Evolutionary conservation across 2,797 vertebrate species (phyloP), one percentile per base, ranked within the genome.

Genomic region (Rousettus madagascariensis): DNA sequence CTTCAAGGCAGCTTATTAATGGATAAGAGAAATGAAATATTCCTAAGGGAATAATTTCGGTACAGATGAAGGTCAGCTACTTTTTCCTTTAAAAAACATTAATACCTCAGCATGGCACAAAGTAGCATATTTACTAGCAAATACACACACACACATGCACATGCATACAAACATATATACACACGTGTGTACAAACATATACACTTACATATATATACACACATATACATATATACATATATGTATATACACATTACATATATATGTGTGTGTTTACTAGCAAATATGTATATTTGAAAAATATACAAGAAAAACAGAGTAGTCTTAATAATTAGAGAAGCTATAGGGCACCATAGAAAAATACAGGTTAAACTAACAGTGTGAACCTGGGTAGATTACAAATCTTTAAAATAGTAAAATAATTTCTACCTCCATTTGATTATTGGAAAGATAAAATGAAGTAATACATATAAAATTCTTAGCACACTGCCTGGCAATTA

Each of bases 1-100:
- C 91, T 97, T 96, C 96, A 97, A 82, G 96, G 96, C 66, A 3
- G 90, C 85, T 97, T 96, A 88, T 95, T 92, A 95, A 79, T 91
- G 92, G 77, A 97, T 97, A 97, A 93, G 84, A 94, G 78, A 97
- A 95, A 96, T 90, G 55, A 90, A 95, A 96, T 95, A 94, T 95
- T 97, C 93, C 83, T 96, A 90, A 94, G 82, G 94, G 89, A 92
- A 88, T 92, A 86, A 94, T 96, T 93, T 96, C 66, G 89, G 79
- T 75, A 96, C 65, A 89, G 65, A 96, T 91, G 91, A 97, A 97
- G 94, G 91, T 95, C 91, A 97, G 86, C 22, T 90, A 88, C 72
- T 92, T 68, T 89, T 95, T 89, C 41, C 86, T 96, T 91, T 95
- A 84, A 91, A 96, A 92, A 86, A 13, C 93, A 3, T 95, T 95